Evolutionary conservation across 2,888 invertebrate genomes (phyloP).

Genomic region (Phengaris alcon): DNA sequence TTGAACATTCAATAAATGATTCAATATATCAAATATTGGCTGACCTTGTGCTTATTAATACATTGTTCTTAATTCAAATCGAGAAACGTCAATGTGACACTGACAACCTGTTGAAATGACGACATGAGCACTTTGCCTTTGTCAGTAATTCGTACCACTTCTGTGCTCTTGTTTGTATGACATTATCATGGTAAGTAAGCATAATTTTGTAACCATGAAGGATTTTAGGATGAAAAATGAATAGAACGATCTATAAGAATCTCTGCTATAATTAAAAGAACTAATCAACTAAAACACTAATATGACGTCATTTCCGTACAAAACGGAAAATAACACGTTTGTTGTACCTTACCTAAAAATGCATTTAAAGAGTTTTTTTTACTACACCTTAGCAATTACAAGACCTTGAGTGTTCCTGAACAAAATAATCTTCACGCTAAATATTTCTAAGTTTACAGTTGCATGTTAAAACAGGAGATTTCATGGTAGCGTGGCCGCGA

Average conservation of each 20-base stretch:
- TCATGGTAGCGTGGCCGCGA: slow-evolving; percentile 31
- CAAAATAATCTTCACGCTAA: slow-evolving; percentile 2
- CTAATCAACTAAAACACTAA: no score
- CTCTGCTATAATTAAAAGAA: no score
- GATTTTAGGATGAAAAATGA: background rate
- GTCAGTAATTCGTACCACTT: slow-evolving; percentile 27
- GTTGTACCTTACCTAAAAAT: background rate
- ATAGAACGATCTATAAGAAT: background rate
- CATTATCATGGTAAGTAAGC: background rate
- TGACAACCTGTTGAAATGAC: slow-evolving; percentile 49
- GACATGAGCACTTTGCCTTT: background rate
- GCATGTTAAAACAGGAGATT: slow-evolving; percentile 28
- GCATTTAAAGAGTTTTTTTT: background rate
- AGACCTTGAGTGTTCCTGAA: slow-evolving; percentile 6
- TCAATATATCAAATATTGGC: slow-evolving; percentile 55
- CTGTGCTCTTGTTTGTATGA: background rate
- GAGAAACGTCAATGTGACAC: slow-evolving; percentile 56
- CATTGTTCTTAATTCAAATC: slow-evolving; percentile 49
- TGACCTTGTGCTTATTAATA: slow-evolving; percentile 57
- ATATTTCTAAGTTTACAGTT: slow-evolving; percentile 22
- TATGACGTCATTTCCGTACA: no score
- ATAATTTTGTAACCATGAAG: background rate
- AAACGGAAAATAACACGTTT: no score
- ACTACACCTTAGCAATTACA: background rate
- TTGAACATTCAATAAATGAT: slow-evolving; percentile 43